Conservation (phyloP, 2,888 invertebrate species). For the Caradrina kadenii region DNA sequence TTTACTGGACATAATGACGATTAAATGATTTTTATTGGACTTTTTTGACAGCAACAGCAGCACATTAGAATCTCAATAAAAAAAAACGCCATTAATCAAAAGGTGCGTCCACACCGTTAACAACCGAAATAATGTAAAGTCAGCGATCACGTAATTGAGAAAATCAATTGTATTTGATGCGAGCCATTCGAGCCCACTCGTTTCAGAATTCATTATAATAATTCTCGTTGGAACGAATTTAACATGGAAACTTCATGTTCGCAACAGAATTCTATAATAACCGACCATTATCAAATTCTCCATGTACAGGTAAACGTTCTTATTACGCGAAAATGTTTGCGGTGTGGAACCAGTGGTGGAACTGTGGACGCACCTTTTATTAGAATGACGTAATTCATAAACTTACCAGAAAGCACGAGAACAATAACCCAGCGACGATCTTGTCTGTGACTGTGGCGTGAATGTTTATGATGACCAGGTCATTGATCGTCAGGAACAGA, state of each 20-base stretch:
- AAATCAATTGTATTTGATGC: not conserved
- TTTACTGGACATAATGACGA: slow-evolving; percentile 6
- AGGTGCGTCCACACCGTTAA: not conserved
- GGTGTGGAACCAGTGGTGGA: not conserved
- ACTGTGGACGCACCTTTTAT: slow-evolving; percentile 7
- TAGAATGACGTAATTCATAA: slow-evolving; percentile 24
- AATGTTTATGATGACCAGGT: slow-evolving; percentile 94
- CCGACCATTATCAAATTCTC: too few species aligned
- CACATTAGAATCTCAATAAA: slow-evolving; percentile 18
- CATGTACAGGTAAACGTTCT: too few species aligned
- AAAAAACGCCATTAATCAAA: slow-evolving; percentile 19
- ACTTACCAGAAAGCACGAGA: slow-evolving; percentile 96
- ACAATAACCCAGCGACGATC: slow-evolving; percentile 94
- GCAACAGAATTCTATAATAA: too few species aligned
- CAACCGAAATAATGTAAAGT: not conserved
- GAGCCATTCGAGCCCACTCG: not conserved
- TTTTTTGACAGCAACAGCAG: slow-evolving; percentile 6
- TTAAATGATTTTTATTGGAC: slow-evolving; percentile 18
- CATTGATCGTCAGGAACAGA: slow-evolving; percentile 95
- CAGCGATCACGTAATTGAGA: not conserved
- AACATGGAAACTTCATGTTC: too few species aligned
- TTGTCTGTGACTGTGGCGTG: slow-evolving; percentile 96
- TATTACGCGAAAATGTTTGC: not conserved
- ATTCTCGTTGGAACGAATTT: too few species aligned
- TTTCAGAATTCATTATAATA: not conserved